Conservation (phyloP, 2,797 vertebrate genomes). For the Falco biarmicus region DNA sequence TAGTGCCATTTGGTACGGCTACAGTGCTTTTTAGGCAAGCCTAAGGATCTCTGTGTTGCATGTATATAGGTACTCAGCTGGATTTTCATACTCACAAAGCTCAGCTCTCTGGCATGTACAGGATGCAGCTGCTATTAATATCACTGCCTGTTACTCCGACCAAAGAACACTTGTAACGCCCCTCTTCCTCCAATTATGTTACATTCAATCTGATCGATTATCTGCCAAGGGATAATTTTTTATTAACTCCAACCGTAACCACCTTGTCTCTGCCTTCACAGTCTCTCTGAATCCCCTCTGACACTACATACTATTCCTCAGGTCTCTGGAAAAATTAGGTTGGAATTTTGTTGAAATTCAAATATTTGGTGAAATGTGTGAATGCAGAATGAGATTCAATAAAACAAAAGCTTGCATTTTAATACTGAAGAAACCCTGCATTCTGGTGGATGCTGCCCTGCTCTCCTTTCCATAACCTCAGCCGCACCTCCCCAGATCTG, state of each 20-base stretch:
- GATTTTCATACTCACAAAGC: accelerated
- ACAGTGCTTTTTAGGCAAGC: neutral
- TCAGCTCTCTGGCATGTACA: neutral
- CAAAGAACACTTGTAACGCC: neutral
- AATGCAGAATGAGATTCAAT: neutral
- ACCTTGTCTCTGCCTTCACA: neutral
- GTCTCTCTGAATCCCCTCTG: neutral
- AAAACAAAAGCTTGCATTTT: neutral
- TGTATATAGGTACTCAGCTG: neutral
- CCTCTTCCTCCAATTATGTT: neutral
- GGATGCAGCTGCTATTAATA: neutral
- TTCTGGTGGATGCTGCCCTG: neutral
- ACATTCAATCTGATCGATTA: neutral
- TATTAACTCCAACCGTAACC: neutral
- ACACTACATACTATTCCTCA: neutral
- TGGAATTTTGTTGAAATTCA: neutral
- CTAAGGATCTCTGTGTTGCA: neutral
- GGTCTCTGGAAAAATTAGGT: neutral
- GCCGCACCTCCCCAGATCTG: no score
- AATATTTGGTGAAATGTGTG: neutral
- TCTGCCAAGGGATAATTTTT: neutral
- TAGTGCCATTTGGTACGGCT: neutral
- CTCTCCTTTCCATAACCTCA: neutral
- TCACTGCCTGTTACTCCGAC: neutral
- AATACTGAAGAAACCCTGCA: neutral